These are phyloP conservation scores for Drosophila mauritiana DNA, from an alignment of 1,140 invertebrate species.

Conservation along the genomic window DNA sequence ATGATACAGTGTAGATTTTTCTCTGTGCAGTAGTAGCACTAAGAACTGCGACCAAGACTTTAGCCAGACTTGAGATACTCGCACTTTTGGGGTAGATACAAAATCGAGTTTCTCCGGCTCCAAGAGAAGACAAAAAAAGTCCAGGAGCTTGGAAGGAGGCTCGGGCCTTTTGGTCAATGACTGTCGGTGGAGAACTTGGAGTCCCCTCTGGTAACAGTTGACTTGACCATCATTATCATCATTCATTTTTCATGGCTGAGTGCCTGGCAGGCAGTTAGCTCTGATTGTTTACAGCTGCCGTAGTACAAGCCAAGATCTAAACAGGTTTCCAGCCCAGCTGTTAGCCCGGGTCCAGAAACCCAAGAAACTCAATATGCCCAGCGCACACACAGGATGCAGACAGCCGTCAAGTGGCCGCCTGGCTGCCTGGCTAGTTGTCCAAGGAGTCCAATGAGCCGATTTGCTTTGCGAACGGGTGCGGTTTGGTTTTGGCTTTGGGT, in stretches of 20 bases:
- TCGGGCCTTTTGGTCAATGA: constrained; percentile 52
- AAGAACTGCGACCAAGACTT: constrained; percentile 26
- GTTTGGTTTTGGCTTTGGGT: constrained; percentile 38
- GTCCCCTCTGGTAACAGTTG: constrained; percentile 25
- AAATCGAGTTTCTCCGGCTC: constrained; percentile 52
- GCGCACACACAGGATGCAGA: constrained; percentile 74
- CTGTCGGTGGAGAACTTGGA: constrained; percentile 24
- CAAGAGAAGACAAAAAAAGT: constrained; percentile 15
- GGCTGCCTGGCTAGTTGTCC: constrained; percentile 11
- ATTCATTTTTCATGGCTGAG: constrained; percentile 82
- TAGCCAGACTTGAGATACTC: constrained; percentile 45
- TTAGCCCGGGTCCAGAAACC: constrained; percentile 67
- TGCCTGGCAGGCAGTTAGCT: constrained; percentile 81
- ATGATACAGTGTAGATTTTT: background rate
- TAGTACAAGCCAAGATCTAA: constrained; percentile 48
- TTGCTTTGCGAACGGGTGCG: constrained; percentile 54
- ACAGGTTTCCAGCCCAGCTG: constrained; percentile 72
- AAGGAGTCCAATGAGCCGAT: constrained; percentile 27
- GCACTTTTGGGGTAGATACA: constrained; percentile 62
- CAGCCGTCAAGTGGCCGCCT: constrained; percentile 33
- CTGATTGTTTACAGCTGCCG: constrained; percentile 82
- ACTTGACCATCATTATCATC: constrained; percentile 73
- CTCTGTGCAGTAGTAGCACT: background rate
- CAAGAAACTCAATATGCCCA: constrained; percentile 74
- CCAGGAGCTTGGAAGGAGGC: constrained; percentile 32